Conservation (phyloP, 1,140 invertebrate species). For the Drosophila athabasca region DNA sequence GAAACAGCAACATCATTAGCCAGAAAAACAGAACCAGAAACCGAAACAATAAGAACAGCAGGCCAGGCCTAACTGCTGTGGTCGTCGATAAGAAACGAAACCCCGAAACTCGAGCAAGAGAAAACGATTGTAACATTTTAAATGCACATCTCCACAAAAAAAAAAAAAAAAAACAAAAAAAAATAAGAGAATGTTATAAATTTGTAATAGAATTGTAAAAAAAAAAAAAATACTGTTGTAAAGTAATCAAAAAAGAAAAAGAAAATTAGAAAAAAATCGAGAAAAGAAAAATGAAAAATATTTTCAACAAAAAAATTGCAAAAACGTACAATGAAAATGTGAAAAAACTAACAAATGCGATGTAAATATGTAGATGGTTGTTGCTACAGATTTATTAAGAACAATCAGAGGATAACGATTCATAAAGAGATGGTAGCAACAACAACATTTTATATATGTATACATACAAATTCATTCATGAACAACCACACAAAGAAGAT, state of each 20-base stretch:
- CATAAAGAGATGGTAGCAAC: slow-evolving; percentile 21
- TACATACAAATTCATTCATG: slow-evolving; percentile 18
- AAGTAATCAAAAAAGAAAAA: slow-evolving; percentile 42
- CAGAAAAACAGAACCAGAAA: slow-evolving; percentile 20
- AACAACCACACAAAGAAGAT: slow-evolving; percentile 5
- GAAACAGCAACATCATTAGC: slow-evolving; percentile 23
- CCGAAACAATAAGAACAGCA: slow-evolving; percentile 12
- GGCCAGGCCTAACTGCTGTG: slow-evolving; percentile 37
- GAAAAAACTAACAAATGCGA: slow-evolving; percentile 71
- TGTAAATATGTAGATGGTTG: slow-evolving; percentile 77
- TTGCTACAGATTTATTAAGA: slow-evolving; percentile 51
- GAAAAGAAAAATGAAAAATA: slow-evolving; percentile 64
- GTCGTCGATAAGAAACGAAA: slow-evolving; percentile 3
- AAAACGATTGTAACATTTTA: slow-evolving; percentile 65
- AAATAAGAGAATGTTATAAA: slow-evolving; percentile 61
- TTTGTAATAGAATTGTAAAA: slow-evolving; percentile 73
- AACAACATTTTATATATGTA: slow-evolving; percentile 34
- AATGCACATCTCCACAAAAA: slow-evolving; percentile 37
- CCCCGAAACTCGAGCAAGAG: slow-evolving; percentile 42
- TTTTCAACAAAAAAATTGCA: slow-evolving; percentile 65
- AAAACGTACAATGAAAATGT: slow-evolving; percentile 62
- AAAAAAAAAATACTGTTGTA: slow-evolving; percentile 38
- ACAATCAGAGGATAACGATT: not conserved
- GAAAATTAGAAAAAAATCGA: slow-evolving; percentile 40
- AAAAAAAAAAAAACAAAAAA: too few species aligned